These are phyloP conservation scores for Pteropus rufus DNA, from an alignment of 2,797 vertebrate genomes.

Conservation along the genomic window DNA sequence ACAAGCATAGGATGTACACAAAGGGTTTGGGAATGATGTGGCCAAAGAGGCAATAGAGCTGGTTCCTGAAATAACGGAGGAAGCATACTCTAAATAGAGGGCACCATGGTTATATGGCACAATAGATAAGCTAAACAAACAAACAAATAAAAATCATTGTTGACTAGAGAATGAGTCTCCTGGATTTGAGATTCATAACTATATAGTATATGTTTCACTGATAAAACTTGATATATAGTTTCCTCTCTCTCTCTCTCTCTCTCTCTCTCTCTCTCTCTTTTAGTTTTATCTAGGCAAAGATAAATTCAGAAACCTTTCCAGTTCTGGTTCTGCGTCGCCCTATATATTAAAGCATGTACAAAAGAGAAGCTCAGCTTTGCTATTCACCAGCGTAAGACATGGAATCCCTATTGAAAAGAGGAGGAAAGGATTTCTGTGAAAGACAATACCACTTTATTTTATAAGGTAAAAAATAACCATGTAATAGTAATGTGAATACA, in stretches of 20 bases:
- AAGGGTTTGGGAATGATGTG: not conserved
- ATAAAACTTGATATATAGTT: not conserved
- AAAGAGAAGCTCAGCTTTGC: not conserved
- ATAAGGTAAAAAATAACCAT: slow-evolving; percentile 77
- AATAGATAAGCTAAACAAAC: not conserved
- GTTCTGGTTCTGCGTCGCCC: not conserved
- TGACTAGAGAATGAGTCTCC: not conserved
- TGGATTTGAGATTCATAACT: not conserved
- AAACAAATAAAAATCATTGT: not conserved
- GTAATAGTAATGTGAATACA: slow-evolving; percentile 73
- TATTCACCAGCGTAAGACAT: not conserved
- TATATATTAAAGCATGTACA: not conserved
- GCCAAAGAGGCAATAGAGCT: fast-evolving
- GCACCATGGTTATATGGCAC: fast-evolving
- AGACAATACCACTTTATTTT: slow-evolving; percentile 59
- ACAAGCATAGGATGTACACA: not conserved
- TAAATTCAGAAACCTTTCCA: not conserved
- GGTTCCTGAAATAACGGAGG: not conserved
- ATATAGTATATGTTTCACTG: not conserved
- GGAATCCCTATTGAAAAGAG: slow-evolving; percentile 61
- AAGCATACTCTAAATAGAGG: not conserved
- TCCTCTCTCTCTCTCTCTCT: not conserved
- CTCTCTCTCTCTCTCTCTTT: not conserved
- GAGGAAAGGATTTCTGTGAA: slow-evolving; percentile 55
- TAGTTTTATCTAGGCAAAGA: not conserved